Evolutionary conservation across 1,140 invertebrate species (phyloP).

Genomic region (Carposina sasakii): DNA sequence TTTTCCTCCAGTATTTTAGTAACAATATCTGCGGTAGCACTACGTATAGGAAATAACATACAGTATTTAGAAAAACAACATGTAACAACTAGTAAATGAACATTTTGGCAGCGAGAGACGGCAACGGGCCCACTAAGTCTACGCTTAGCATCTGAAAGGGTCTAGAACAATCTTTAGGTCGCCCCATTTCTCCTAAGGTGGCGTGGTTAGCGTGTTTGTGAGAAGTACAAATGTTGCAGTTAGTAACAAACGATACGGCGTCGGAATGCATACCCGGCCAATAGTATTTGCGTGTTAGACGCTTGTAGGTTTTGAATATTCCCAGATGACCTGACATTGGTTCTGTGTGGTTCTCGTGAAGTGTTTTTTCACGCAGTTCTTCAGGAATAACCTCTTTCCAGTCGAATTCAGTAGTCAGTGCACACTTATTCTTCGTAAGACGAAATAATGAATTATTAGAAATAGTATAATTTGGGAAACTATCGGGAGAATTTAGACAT

Average conservation of each 20-base stretch:
- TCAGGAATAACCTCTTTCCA: constrained; percentile 3
- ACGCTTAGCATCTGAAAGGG: constrained; percentile 11
- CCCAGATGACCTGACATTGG: constrained; percentile 1
- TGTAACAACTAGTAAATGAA: constrained; percentile 1
- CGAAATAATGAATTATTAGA: constrained; percentile 5
- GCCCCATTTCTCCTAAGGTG: constrained; percentile 19
- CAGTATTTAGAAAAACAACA: constrained; percentile 9
- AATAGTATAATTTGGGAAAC: constrained; percentile 12
- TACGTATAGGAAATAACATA: not conserved
- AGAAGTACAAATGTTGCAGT: constrained; percentile 21
- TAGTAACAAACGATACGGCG: constrained; percentile 22
- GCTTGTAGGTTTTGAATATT: constrained; percentile 3
- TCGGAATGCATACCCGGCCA: constrained; percentile 29
- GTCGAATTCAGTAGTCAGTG: constrained; percentile 1
- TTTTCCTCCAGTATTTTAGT: not conserved
- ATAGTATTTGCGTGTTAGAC: constrained; percentile 14
- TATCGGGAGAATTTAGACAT: constrained; percentile 2
- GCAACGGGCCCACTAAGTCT: not conserved
- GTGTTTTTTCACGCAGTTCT: not conserved
- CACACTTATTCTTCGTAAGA: constrained; percentile 2
- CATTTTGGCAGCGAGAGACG: not conserved
- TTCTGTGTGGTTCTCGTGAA: not conserved
- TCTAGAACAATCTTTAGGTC: constrained; percentile 14
- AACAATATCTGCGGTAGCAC: not conserved
- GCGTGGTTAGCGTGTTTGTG: constrained; percentile 17